These are phyloP conservation scores for Notothenia coriiceps DNA, from an alignment of 2,113 vertebrate genomes.

Conservation along the genomic window DNA sequence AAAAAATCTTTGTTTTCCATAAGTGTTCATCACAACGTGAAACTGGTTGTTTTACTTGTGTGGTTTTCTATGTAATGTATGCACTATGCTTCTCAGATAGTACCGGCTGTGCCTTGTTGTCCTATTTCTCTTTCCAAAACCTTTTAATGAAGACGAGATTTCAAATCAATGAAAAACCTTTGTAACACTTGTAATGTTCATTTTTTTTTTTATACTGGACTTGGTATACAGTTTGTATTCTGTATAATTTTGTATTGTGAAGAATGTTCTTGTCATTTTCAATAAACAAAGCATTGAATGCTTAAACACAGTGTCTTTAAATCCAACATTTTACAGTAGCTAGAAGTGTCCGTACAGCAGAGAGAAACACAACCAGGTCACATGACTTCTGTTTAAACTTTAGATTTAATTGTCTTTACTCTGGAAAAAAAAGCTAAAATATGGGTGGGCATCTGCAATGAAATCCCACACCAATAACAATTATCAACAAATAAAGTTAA, in stretches of 20 bases:
- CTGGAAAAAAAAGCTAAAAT: conserved; percentile 86
- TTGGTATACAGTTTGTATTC: conserved; percentile 82
- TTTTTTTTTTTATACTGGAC: conserved; percentile 83
- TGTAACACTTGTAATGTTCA: conserved; percentile 80
- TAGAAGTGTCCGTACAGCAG: neutral
- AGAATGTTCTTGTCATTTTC: conserved; percentile 85
- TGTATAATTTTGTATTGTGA: conserved; percentile 90
- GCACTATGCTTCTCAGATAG: conserved; percentile 90
- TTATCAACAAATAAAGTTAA: conserved; percentile 94
- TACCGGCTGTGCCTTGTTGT: conserved; percentile 96
- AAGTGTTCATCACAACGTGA: conserved; percentile 80
- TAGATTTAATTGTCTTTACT: conserved; percentile 75
- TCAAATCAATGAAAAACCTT: conserved; percentile 84
- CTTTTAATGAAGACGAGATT: conserved; percentile 84
- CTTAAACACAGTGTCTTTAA: conserved; percentile 34
- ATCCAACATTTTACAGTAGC: conserved; percentile 8
- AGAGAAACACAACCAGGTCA: neutral
- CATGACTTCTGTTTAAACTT: conserved; percentile 55
- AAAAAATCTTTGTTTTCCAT: conserved; percentile 4
- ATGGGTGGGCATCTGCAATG: conserved; percentile 85
- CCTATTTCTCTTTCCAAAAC: conserved; percentile 87
- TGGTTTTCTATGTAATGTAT: conserved; percentile 87
- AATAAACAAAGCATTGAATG: conserved; percentile 85
- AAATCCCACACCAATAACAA: conserved; percentile 92
- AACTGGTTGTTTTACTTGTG: conserved; percentile 70